These are phyloP conservation scores for Hippoglossus hippoglossus DNA, from an alignment of 2,797 vertebrate species.

Conservation along the genomic window DNA sequence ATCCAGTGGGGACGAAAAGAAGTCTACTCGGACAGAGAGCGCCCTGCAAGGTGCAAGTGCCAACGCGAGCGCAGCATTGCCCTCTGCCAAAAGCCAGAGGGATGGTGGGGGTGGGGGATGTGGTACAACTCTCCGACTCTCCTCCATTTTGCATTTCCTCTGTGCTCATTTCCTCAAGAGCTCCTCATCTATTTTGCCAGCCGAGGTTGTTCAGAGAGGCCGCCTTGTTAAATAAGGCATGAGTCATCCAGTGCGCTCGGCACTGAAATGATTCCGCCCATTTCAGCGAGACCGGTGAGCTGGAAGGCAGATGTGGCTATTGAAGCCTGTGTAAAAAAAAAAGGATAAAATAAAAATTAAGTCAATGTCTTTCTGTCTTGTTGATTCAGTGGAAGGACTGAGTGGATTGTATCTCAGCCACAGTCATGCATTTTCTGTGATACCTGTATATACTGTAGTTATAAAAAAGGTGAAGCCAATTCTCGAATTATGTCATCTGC, in stretches of 20 bases:
- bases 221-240: slow-evolving; percentile 70
- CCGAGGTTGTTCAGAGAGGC: slow-evolving; percentile 47
- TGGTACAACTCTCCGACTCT: slow-evolving; percentile 44
- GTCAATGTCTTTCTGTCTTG: background rate
- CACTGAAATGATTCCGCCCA: slow-evolving; percentile 26
- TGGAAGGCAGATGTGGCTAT: slow-evolving; percentile 14
- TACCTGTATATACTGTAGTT: background rate
- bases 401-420: background rate
- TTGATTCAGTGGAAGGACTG: background rate
- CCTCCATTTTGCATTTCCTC: slow-evolving; percentile 67
- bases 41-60: slow-evolving; percentile 48
- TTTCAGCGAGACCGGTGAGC: slow-evolving; percentile 34
- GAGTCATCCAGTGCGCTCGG: slow-evolving; percentile 59
- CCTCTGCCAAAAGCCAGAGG: slow-evolving; percentile 43
- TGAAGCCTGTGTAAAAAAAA: slow-evolving; percentile 9
- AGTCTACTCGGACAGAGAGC: slow-evolving; percentile 54
- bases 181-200: slow-evolving; percentile 57
- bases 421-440: background rate
- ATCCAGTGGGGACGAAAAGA: slow-evolving; percentile 62
- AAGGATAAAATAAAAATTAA: background rate
- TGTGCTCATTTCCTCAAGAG: slow-evolving; percentile 65
- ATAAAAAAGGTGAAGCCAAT: background rate
- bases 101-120: background rate
- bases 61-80: slow-evolving; percentile 34
- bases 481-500: background rate